Percentiles rank a stretch among this genome's conserved stretches.
phyloP scores from a whole-genome alignment of 2,797 vertebrate species.

The Streptopelia turtur region DNA sequence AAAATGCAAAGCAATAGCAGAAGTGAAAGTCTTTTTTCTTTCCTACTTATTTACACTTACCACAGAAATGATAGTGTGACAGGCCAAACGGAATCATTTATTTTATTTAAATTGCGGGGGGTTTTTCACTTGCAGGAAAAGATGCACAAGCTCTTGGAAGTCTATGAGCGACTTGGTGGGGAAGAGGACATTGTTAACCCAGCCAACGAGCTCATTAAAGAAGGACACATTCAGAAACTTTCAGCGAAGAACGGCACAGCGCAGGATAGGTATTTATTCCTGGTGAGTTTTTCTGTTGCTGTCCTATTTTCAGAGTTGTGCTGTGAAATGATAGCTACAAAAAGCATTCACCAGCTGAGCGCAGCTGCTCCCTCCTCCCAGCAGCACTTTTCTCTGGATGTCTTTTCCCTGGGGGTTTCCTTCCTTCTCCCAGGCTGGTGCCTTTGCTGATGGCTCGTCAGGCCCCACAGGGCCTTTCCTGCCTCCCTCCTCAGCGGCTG shows the following conservation, averaged over 20 bases:
- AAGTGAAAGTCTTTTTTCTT: not conserved
- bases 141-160: slow-evolving; percentile 96
- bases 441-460: not conserved
- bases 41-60: not conserved
- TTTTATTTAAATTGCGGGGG: not conserved
- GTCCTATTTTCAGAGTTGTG: not conserved
- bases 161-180: slow-evolving; percentile 92
- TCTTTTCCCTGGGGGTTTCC: not conserved
- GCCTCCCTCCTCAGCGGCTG: not conserved
- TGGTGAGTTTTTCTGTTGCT: slow-evolving; percentile 82
- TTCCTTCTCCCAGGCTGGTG: not conserved
- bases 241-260: slow-evolving; percentile 95
- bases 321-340: not conserved
- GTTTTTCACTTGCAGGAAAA: slow-evolving; percentile 86
- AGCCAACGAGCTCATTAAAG: slow-evolving; percentile 97
- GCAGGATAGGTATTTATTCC: slow-evolving; percentile 94
- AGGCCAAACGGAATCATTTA: not conserved
- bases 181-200: slow-evolving; percentile 98
- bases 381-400: not conserved
- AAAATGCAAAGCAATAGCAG: not conserved
- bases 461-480: not conserved
- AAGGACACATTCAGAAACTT: slow-evolving; percentile 96
- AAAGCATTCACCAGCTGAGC: not conserved
- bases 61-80: not conserved
- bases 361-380: not conserved